Evolutionary conservation across 37 sponge, comb jelly and placozoan genomes (phyloP).

Genomic region (Aplysina aerophoba): DNA sequence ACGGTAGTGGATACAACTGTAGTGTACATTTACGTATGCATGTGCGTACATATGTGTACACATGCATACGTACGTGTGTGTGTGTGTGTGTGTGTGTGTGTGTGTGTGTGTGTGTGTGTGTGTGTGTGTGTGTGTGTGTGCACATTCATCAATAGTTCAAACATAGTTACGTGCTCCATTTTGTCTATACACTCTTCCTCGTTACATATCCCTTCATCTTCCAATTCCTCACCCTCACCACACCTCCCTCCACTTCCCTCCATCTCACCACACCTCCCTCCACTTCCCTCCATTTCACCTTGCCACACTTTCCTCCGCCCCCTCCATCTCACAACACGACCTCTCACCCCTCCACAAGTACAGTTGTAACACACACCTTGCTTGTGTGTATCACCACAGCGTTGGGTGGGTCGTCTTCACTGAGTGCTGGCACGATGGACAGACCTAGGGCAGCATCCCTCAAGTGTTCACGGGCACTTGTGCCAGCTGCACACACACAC

Average conservation of each 20-base stretch:
- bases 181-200: too few species aligned
- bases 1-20: neutral
- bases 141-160: too few species aligned
- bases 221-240: too few species aligned
- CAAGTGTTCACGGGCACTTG: constrained; percentile 16
- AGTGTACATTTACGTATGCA: neutral
- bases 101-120: too few species aligned
- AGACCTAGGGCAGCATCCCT: constrained; percentile 10
- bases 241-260: neutral
- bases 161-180: too few species aligned
- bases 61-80: neutral
- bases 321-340: neutral
- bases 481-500: neutral
- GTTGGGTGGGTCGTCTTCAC: constrained; percentile 52
- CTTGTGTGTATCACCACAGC: constrained; percentile 77
- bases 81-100: too few species aligned
- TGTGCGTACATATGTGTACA: neutral
- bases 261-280: neutral
- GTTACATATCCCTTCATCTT: too few species aligned
- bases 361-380: constrained; percentile 48
- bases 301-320: neutral
- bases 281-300: neutral
- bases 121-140: too few species aligned
- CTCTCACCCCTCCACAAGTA: neutral
- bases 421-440: neutral